Conservation (phyloP, 30 jellyfish, hydroid and myxozoan genomes). For the Hydractinia symbiolongicarpus region DNA sequence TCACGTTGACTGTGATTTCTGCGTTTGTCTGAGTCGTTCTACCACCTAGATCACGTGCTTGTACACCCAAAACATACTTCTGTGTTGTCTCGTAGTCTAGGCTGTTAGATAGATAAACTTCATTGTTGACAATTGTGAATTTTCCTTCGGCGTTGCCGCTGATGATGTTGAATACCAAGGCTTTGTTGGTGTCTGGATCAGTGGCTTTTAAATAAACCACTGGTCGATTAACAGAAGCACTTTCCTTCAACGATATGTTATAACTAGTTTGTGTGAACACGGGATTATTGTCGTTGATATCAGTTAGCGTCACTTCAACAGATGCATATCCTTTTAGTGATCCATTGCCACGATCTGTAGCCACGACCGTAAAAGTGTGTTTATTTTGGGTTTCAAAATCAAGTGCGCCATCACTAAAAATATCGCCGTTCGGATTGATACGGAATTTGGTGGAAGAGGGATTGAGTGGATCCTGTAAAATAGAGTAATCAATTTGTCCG, state of each 20-base stretch:
- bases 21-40: conserved; percentile 47
- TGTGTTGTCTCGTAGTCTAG: conserved; percentile 55
- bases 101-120: conserved; percentile 28
- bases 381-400: conserved; percentile 38
- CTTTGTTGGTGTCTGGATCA: conserved; percentile 70
- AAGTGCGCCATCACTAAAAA: background rate
- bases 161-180: conserved; percentile 31
- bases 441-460: background rate
- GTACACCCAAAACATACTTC: conserved; percentile 35
- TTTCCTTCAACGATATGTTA: conserved; percentile 46
- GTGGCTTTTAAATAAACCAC: conserved; percentile 45
- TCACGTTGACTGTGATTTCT: conserved; percentile 45
- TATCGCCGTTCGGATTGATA: conserved; percentile 8
- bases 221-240: conserved; percentile 48
- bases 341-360: conserved; percentile 59
- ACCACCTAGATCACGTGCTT: conserved; percentile 56
- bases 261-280: conserved; percentile 31
- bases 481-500: conserved; percentile 22
- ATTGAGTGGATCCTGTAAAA: conserved; percentile 8
- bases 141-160: conserved; percentile 38
- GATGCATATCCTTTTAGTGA: conserved; percentile 39
- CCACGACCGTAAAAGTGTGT: conserved; percentile 38
- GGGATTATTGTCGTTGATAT: conserved; percentile 80
- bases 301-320: conserved; percentile 41
- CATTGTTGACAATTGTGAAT: conserved; percentile 33